A percentile compares a stretch with the other conserved stretches of the same genome.
Evolutionary conservation across 2,888 invertebrate species (phyloP).

Genomic region (Agrotis puta): DNA sequence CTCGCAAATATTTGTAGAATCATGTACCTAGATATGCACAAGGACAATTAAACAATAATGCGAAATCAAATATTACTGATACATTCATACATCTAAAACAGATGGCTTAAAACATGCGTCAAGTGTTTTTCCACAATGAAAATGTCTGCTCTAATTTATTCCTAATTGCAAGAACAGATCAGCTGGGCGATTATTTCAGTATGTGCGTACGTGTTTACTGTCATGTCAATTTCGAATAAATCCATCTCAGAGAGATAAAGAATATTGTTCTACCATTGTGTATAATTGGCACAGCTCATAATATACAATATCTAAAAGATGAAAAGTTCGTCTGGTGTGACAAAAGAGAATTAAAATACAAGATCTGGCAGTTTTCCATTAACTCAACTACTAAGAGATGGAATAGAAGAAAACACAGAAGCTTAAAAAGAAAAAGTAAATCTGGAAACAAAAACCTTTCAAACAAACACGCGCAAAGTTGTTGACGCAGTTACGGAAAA

Average conservation of each 20-base stretch:
- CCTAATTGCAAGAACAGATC: constrained; percentile 36
- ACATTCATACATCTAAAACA: constrained; percentile 42
- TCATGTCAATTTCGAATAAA: constrained; percentile 28
- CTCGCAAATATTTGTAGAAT: constrained; percentile 53
- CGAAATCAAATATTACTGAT: constrained; percentile 56
- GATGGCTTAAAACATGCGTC: constrained; percentile 28
- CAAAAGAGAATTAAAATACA: neutral
- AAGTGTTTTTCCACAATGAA: constrained; percentile 51
- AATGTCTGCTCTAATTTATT: constrained; percentile 27
- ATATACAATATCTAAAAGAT: too few relatives aligned
- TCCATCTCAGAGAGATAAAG: neutral
- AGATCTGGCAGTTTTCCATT: neutral
- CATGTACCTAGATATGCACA: constrained; percentile 30
- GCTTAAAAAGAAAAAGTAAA: neutral
- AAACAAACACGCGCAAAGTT: neutral
- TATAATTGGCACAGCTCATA: neutral
- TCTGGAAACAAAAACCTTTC: neutral
- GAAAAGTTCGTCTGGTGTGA: too few relatives aligned
- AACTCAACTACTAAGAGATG: neutral
- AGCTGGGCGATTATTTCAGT: constrained; percentile 4
- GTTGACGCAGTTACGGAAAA: constrained; percentile 22
- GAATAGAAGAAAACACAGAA: constrained; percentile 7
- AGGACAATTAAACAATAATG: constrained; percentile 49
- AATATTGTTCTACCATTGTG: constrained; percentile 2
- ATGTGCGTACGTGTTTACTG: constrained; percentile 30